Percentiles rank a stretch among this genome's conserved stretches.
These are phyloP conservation scores for Calypte anna DNA, from an alignment of 2,113 vertebrate species.

Conservation along the genomic window DNA sequence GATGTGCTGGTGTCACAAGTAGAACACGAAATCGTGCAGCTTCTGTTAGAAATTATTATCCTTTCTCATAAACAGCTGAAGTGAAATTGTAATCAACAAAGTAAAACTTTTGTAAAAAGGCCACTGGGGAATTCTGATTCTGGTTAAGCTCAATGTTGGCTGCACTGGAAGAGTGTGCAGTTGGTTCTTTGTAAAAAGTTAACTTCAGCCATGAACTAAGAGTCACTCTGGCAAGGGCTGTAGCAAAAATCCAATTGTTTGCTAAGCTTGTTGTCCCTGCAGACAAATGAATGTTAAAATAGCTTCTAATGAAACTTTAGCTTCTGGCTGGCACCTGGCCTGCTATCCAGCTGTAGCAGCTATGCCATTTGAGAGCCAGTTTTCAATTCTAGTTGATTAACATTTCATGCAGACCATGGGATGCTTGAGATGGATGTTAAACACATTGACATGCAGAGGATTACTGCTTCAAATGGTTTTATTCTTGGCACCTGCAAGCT, in stretches of 20 bases:
- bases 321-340: conserved; percentile 16
- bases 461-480: neutral
- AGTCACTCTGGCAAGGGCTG: neutral
- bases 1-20: neutral
- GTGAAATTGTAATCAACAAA: neutral
- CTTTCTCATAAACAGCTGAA: neutral
- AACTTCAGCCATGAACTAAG: neutral
- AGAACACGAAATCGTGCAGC: neutral
- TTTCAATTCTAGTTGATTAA: conserved; percentile 37
- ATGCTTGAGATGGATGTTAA: neutral
- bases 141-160: neutral
- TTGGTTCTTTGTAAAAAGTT: neutral
- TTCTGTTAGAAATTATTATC: neutral
- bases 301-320: conserved; percentile 48
- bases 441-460: neutral
- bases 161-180: neutral
- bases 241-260: conserved; percentile 7
- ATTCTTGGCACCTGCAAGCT: neutral
- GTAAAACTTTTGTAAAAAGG: neutral
- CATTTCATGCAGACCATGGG: neutral
- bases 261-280: conserved; percentile 11
- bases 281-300: conserved; percentile 42
- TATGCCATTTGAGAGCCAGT: neutral
- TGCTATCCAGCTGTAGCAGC: neutral
- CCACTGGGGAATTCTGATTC: neutral